Conservation (phyloP, 2,113 vertebrate genomes). For the Plecotus auritus region DNA sequence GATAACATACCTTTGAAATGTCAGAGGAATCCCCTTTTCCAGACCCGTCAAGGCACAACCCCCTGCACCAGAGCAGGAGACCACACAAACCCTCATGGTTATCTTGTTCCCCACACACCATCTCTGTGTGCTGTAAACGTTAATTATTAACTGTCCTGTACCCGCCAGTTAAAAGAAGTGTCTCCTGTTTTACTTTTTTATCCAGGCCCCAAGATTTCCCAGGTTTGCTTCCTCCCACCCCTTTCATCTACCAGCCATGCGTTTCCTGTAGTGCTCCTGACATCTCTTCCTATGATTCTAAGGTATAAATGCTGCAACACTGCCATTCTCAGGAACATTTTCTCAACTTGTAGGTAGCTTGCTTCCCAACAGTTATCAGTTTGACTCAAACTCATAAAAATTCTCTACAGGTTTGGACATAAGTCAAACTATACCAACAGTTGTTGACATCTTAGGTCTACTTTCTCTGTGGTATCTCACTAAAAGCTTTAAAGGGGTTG, state of each 20-base stretch:
- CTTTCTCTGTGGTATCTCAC: background rate
- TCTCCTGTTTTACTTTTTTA: background rate
- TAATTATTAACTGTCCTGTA: background rate
- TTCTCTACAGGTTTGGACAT: background rate
- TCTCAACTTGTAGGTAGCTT: background rate
- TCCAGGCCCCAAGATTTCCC: background rate
- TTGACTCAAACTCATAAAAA: background rate
- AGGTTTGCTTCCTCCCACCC: background rate
- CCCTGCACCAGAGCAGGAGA: background rate
- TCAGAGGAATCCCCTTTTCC: background rate
- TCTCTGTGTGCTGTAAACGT: background rate
- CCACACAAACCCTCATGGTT: background rate
- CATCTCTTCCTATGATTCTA: background rate
- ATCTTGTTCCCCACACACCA: background rate
- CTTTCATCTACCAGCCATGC: background rate
- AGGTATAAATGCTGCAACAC: background rate
- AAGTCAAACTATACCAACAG: background rate
- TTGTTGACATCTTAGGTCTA: too few species aligned
- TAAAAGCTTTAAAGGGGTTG: background rate
- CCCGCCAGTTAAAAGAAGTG: background rate
- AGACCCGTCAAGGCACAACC: background rate
- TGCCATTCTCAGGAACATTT: background rate
- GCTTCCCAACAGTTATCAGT: background rate
- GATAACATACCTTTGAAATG: background rate
- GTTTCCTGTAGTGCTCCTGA: background rate